A percentile compares a stretch with the other conserved stretches of the same genome.
phyloP scores from a whole-genome alignment of 2,888 invertebrate species.

The Oscheius sp. region DNA sequence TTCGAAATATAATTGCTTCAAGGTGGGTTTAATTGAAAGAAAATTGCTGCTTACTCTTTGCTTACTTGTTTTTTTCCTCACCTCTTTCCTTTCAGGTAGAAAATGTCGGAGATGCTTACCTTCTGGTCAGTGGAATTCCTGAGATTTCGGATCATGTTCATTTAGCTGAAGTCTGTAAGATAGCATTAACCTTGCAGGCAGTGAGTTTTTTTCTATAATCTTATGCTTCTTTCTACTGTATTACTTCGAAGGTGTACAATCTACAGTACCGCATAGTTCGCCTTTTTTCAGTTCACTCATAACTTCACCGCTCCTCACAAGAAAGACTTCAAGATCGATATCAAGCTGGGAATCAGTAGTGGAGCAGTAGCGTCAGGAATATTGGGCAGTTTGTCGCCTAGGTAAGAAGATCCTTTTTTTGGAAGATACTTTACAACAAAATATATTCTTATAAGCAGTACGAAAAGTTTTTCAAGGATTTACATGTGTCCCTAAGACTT shows the following conservation, averaged over 20 bases:
- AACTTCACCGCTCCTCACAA: slow-evolving; percentile 46
- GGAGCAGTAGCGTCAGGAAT: slow-evolving; percentile 55
- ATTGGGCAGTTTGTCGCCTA: slow-evolving; percentile 51
- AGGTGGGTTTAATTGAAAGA: slow-evolving; percentile 40
- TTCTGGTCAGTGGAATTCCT: slow-evolving; percentile 53
- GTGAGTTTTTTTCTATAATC: slow-evolving; percentile 25
- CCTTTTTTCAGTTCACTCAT: slow-evolving; percentile 35
- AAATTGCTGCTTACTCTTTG: too few relatives aligned
- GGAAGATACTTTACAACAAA: too few relatives aligned
- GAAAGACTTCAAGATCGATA: slow-evolving; percentile 37
- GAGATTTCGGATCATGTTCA: slow-evolving; percentile 41
- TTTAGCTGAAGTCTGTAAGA: slow-evolving; percentile 42
- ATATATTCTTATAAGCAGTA: too few relatives aligned
- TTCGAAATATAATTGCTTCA: slow-evolving; percentile 48
- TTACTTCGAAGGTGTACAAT: not conserved
- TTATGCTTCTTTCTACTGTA: not conserved
- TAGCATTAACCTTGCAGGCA: slow-evolving; percentile 43
- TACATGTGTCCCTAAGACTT: too few relatives aligned
- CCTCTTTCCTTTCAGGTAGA: slow-evolving; percentile 35
- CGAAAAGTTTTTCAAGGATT: too few relatives aligned
- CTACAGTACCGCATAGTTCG: not conserved
- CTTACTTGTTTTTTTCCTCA: too few relatives aligned
- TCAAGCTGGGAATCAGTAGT: slow-evolving; percentile 49
- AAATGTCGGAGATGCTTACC: slow-evolving; percentile 56
- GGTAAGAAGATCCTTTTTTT: slow-evolving; percentile 23